Percentiles rank a stretch among this genome's conserved stretches.
phyloP scores from a whole-genome alignment of 2,888 invertebrate genomes.

The Xestoiulus laeticollis region DNA sequence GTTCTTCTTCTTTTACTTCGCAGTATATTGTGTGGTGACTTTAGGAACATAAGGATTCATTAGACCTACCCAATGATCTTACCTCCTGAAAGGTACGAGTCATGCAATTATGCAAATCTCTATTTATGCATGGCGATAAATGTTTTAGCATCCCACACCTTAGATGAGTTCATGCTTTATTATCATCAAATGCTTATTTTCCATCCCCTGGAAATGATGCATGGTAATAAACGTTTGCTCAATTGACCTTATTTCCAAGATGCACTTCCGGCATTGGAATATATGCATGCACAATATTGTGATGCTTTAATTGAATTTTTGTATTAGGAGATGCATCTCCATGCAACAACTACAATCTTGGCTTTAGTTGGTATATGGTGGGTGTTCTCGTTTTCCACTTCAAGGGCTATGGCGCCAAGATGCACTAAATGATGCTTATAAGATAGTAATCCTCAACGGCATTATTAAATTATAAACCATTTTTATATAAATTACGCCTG shows the following conservation, averaged over 20 bases:
- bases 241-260: background rate
- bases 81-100: background rate
- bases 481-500: background rate
- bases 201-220: background rate
- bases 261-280: conserved; percentile 14
- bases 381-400: background rate
- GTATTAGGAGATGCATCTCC: background rate
- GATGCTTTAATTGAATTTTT: background rate
- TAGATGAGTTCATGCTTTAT: background rate
- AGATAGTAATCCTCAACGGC: background rate
- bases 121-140: background rate
- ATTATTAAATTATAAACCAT: conserved; percentile 3
- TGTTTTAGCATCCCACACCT: background rate
- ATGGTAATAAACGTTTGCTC: background rate
- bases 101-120: background rate
- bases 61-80: background rate
- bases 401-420: background rate
- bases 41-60: no score
- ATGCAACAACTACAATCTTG: background rate
- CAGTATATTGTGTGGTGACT: no score
- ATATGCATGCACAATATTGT: background rate
- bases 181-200: background rate
- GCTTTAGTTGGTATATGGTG: background rate
- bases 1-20: background rate
- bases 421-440: background rate